Evolutionary conservation across 2,888 invertebrate species (phyloP), one percentile per base, ranked within the genome.

Genomic region (Drosophila cognata): DNA sequence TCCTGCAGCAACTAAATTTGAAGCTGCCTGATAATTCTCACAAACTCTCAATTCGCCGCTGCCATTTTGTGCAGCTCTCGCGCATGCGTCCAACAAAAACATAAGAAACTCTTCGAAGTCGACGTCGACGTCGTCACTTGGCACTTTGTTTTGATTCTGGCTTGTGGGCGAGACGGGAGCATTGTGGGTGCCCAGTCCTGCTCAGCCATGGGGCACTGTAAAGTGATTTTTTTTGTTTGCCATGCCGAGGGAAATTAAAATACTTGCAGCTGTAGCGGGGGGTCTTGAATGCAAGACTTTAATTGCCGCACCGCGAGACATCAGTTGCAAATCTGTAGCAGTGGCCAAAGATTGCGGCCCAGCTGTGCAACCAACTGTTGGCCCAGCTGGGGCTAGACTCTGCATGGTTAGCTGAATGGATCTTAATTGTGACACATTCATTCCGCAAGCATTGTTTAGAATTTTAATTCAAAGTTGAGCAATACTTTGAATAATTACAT

Each of bases 351-450:
- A 62, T 50, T 68, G 70, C 69, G 66, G 57, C 48, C 67, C 71
- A 74, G 85, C 79, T 82, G 75, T 74, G 71, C 83, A 88, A 88
- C 88, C 88, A 88, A 91, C 88, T 91, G 88, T 88, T 88, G 88
- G 81, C 74, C 71, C 61, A 71, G 52, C 60, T 77, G 69, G 29
- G 62, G 58, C 62, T 72, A 71, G 48, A 21, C 60, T 43, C 56
- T 67, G 63, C 57, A 38, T 60, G 72, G 56, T 68, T 75, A 64
- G 55, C 69, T 82, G 66, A 74, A 74, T 68, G 62, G 36, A 28
- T 16, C 36, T 58, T 80, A 71, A 83, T 80, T 81, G 77, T 67
- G 46, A 31, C 21, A 10, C 38, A 46, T n/a, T 38, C 13, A 18
- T 28, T 31, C 52, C 33, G 28, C 33, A 28, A 28, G 50, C 62